Percentiles rank a stretch among this genome's conserved stretches.
Conservation (phyloP, 2,888 invertebrate species). For the Prosapia bicincta region DNA sequence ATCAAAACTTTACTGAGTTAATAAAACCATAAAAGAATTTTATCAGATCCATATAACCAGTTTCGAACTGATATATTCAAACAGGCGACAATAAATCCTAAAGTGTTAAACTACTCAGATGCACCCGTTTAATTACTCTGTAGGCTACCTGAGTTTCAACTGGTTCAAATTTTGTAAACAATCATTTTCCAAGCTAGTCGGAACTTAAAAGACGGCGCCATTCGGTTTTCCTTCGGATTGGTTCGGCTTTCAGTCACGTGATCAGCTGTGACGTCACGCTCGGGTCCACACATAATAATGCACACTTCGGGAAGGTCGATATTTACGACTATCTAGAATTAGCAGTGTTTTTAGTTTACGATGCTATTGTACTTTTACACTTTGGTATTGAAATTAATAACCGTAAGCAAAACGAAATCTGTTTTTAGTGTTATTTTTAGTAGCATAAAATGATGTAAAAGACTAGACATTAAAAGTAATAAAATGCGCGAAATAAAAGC, state of each 20-base stretch:
- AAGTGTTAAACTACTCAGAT: too few species aligned
- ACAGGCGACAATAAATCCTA: too few species aligned
- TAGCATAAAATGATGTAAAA: not conserved
- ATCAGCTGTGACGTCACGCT: conserved; percentile 20
- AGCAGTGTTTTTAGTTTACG: conserved; percentile 2
- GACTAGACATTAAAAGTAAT: not conserved
- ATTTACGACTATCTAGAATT: conserved; percentile 18
- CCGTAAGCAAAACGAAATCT: too few species aligned
- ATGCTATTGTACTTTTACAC: too few species aligned
- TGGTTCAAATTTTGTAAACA: not conserved
- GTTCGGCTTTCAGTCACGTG: conserved; percentile 19
- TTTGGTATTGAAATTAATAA: too few species aligned
- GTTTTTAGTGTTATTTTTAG: too few species aligned
- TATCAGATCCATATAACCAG: too few species aligned
- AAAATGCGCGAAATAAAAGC: conserved; percentile 25
- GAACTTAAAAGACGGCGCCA: conserved; percentile 17
- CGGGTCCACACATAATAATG: conserved; percentile 25
- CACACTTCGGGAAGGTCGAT: conserved; percentile 28
- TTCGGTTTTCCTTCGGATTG: conserved; percentile 6
- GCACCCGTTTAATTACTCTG: too few species aligned
- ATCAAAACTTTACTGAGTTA: too few species aligned
- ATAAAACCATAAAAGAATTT: too few species aligned
- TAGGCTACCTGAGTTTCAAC: too few species aligned
- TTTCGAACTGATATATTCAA: too few species aligned
- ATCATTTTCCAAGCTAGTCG: not conserved